Evolutionary conservation across 2,888 invertebrate genomes (phyloP), one percentile per base, ranked within the genome.

Genomic region (Julus scandinavius): DNA sequence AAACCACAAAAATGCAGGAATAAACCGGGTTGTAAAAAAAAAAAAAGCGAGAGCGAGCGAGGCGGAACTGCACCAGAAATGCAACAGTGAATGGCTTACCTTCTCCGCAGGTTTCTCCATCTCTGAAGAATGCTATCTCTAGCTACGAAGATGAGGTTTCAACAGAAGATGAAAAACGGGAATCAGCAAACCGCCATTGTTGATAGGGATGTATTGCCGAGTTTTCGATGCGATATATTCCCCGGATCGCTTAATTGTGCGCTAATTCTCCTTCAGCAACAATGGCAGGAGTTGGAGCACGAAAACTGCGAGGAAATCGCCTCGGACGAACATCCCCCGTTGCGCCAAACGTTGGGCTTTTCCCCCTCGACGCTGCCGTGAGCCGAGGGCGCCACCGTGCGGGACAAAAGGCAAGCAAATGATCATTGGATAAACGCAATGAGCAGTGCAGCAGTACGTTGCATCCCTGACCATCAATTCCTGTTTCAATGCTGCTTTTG

Each of bases 261-360:
- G 29, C n/a, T 9, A 72, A 29, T 63, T 63, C 63, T 63, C 20
- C 20, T 63, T n/a, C 72, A 29, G 29, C 72, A 72, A 72, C 72
- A 72, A 72, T 72, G 72, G 72, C 72, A 29, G 72, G n/a, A 72
- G 72, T 72, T 29, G 72, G 72, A 72, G 72, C 72, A 72, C 72
- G 72, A 72, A 72, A 72, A 29, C 7, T 29, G 72, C n/a, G 29
- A 29, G 72, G 11, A 29, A 9, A 63, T n/a, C n/a, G 63, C 63
- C 17, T 15, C 63, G 63, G 72, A 29, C 85, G n/a, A 85, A 17
- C 85, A 85, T 49, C 85, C 85, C 85, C 45, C 85, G 85, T 85
- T 85, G 85, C 85, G 85, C 85, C 41, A 85, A 85, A 85, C 49
- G 85, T 9, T 85, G 85, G 85, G 85, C 85, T 85, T 85, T 85